phyloP scores from a whole-genome alignment of 2,797 vertebrate species.

The Prunella strophiata region DNA sequence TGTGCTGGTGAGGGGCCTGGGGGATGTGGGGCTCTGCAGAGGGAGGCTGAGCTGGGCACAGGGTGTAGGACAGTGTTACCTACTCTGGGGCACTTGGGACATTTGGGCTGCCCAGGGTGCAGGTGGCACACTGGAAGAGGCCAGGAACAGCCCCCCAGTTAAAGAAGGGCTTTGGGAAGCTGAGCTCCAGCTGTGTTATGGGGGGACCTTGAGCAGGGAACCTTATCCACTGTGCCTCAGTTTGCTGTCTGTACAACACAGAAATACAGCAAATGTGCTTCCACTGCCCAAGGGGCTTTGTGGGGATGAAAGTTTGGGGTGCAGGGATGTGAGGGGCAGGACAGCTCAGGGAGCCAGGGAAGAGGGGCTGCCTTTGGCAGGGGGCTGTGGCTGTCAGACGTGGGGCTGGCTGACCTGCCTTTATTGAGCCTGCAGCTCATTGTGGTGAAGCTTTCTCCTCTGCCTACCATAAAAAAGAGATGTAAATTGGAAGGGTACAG shows the following conservation, averaged over 20 bases:
- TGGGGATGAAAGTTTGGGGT: neutral
- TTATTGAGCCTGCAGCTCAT: neutral
- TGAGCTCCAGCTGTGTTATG: neutral
- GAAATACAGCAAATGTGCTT: neutral
- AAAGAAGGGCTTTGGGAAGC: neutral
- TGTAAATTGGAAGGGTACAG: slow-evolving; percentile 46
- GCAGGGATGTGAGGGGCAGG: neutral
- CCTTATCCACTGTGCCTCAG: neutral
- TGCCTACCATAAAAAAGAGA: slow-evolving; percentile 28
- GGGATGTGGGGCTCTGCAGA: neutral
- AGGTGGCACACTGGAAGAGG: neutral
- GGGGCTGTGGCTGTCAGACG: neutral
- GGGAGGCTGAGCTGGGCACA: neutral
- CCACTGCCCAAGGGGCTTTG: fast-evolving
- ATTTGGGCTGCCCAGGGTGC: fast-evolving
- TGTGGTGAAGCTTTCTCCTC: slow-evolving; percentile 39
- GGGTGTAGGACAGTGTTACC: fast-evolving
- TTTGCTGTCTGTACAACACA: neutral
- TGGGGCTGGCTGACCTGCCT: neutral
- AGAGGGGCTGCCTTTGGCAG: neutral
- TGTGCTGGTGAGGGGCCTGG: neutral
- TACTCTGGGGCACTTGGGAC: fast-evolving
- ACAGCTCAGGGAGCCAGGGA: fast-evolving
- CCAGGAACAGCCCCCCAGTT: fast-evolving
- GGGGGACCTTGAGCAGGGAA: neutral